Evolutionary conservation across 2,113 vertebrate species (phyloP).

Genomic region (Pangasianodon hypophthalmus): DNA sequence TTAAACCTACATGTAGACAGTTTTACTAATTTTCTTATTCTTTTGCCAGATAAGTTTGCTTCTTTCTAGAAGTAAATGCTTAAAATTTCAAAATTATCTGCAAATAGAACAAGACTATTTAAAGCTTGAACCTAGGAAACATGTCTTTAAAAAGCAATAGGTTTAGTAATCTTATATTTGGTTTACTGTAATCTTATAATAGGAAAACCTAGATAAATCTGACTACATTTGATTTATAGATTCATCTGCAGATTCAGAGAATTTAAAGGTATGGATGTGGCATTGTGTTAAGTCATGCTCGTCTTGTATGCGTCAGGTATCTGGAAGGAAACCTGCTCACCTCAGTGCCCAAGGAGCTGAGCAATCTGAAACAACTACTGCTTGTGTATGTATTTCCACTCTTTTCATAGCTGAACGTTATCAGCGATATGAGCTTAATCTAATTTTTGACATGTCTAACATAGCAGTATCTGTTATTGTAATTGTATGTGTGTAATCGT

Average conservation of each 20-base stretch:
- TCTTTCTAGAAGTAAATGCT: too few species aligned
- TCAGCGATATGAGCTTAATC: background rate
- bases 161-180: background rate
- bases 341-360: slow-evolving; percentile 88
- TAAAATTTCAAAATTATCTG: too few species aligned
- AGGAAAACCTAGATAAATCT: background rate
- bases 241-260: background rate
- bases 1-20: too few species aligned
- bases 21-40: too few species aligned
- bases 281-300: background rate
- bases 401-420: background rate
- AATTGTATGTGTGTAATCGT: slow-evolving; percentile 29
- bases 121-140: background rate
- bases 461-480: background rate
- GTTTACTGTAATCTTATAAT: background rate
- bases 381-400: slow-evolving; percentile 77
- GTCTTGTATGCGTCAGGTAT: slow-evolving; percentile 78
- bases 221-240: background rate
- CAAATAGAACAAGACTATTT: background rate
- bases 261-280: background rate
- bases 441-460: background rate
- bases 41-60: too few species aligned
- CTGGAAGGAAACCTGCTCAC: slow-evolving; percentile 94
- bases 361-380: slow-evolving; percentile 84
- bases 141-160: background rate